phyloP scores from a whole-genome alignment of 2,113 vertebrate genomes.

The Ctenomys sociabilis region DNA sequence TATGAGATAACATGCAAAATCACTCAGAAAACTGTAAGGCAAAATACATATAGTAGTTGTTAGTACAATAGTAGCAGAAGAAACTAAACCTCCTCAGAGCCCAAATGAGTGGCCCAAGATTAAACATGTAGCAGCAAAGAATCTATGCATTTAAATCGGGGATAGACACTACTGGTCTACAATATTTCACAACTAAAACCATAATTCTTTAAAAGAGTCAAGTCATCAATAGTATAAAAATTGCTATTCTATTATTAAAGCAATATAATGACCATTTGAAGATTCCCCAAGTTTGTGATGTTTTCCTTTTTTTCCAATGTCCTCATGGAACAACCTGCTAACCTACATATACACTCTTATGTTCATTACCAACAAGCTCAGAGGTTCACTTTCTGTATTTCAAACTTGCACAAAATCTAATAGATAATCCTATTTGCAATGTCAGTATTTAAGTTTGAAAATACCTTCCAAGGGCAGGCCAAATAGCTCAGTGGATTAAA shows the following conservation, averaged over 20 bases:
- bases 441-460: not conserved
- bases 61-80: not conserved
- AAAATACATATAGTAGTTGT: not conserved
- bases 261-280: conserved; percentile 16
- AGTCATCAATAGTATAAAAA: conserved; percentile 10
- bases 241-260: not conserved
- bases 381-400: not conserved
- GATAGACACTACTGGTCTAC: not conserved
- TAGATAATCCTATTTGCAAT: not conserved
- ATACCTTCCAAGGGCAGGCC: not conserved
- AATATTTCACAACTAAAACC: conserved; percentile 31
- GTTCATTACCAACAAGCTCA: not conserved
- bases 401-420: conserved; percentile 2
- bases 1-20: conserved; percentile 35
- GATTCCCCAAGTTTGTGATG: conserved; percentile 6
- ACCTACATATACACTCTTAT: not conserved
- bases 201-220: conserved; percentile 17
- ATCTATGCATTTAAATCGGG: not conserved
- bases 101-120: conserved; percentile 16
- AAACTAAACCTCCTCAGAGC: not conserved
- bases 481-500: too few species aligned
- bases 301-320: not conserved
- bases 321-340: not conserved
- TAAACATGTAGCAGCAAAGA: conserved; percentile 9
- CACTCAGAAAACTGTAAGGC: conserved; percentile 31